A percentile compares a stretch with the other conserved stretches of the same genome.
Evolutionary conservation across 2,888 invertebrate genomes (phyloP).

Genomic region (Brenthis hecate): DNA sequence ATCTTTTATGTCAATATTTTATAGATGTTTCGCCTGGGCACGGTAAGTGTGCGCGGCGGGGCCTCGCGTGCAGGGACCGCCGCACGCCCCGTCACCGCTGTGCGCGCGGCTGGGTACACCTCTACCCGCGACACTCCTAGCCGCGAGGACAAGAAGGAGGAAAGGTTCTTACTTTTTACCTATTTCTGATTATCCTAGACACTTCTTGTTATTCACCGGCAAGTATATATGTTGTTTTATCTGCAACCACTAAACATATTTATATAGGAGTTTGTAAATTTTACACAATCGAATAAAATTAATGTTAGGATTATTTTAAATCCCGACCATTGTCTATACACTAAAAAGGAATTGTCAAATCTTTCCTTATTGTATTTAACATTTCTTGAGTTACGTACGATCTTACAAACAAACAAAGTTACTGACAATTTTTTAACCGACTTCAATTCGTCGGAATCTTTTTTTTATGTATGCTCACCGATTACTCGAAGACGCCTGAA

Average conservation of each 20-base stretch:
- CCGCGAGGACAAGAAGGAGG: constrained; percentile 88
- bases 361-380: no score
- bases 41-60: constrained; percentile 62
- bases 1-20: neutral
- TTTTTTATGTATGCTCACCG: no score
- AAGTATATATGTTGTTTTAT: neutral
- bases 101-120: constrained; percentile 97
- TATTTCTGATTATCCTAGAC: neutral
- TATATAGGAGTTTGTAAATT: no score
- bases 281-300: no score
- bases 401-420: no score
- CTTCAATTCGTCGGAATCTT: no score
- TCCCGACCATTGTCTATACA: no score
- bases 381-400: no score
- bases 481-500: no score
- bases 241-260: neutral
- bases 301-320: no score
- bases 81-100: constrained; percentile 96
- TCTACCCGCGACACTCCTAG: constrained; percentile 92
- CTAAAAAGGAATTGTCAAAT: no score
- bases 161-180: constrained; percentile 82
- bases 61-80: constrained; percentile 69
- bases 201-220: neutral
- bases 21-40: constrained; percentile 69
- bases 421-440: no score